Evolutionary conservation across 2,797 vertebrate species (phyloP), one percentile per base, ranked within the genome.

Genomic region (Calcarius lapponicus): DNA sequence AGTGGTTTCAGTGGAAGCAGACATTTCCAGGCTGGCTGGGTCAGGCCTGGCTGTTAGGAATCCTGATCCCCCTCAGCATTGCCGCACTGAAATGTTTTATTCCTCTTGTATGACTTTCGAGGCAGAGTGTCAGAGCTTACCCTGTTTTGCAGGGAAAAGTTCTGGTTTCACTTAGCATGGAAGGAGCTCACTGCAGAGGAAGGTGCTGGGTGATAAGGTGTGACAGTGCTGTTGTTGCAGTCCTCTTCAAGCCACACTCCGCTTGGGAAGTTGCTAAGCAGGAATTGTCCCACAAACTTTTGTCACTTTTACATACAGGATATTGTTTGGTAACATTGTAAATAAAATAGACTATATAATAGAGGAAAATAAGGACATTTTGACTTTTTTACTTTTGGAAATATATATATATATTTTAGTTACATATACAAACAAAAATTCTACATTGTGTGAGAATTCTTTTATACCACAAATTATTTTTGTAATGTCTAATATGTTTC

Each of bases 391-490:
- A 97, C 97, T 97, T 98, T 97, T 82, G 92, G 84, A 82, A 88
- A 85, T 12, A 58, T 25, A 93, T 7, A 97, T 97, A 96, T 97
- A 97, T 97, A 97, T 97, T 98, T 97, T 98, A 97, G 96, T 97
- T 97, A 95, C 95, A 92, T 97, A 95, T 94, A 87, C 92, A 90
- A 93, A 95, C 96, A 96, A 91, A 97, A 96, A 88, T 89, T 97
- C 92, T 97, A 96, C 96, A 95, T 95, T 80, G 93, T 94, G 95
- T 96, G 93, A 96, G 95, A 97, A 97, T 96, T 96, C 92, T 97
- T 98, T 98, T 97, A 93, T 97, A 97, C 96, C 97, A 97, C 97
- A 98, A 96, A 98, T 98, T 98, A 98, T 98, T 98, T 98, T 98
- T 98, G 97, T 98, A 98, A 97, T 93, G 95, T 96, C 94, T 95